Percentiles rank a stretch among this genome's conserved stretches.
Evolutionary conservation across 1,140 invertebrate species (phyloP).

Genomic region (Adelges cooleyi): DNA sequence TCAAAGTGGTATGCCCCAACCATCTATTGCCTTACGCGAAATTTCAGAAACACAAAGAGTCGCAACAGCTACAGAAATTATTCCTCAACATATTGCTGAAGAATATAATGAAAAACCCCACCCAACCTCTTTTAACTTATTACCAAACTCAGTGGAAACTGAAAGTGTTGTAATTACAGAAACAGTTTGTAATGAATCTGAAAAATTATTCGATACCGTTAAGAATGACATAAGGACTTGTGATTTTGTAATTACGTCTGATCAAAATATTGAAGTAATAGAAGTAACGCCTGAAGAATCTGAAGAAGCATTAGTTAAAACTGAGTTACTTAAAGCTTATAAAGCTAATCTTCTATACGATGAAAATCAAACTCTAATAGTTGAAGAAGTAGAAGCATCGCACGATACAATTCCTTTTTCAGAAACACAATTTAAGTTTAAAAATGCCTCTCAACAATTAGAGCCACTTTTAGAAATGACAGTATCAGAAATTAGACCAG

Average conservation of each 20-base stretch:
- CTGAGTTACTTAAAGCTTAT: neutral
- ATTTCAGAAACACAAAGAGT: neutral
- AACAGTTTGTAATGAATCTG: neutral
- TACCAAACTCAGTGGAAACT: neutral
- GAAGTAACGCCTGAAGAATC: neutral
- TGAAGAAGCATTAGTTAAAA: neutral
- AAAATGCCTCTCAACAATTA: neutral
- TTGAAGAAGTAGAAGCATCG: slow-evolving; percentile 5
- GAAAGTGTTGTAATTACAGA: neutral
- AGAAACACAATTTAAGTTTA: neutral
- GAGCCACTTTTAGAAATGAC: neutral
- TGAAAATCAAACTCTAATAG: neutral
- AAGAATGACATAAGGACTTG: neutral
- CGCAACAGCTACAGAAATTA: neutral
- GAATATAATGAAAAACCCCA: neutral
- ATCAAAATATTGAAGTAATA: neutral
- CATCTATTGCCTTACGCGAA: neutral
- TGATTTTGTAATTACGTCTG: neutral
- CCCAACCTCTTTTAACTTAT: neutral
- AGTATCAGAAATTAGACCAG: neutral
- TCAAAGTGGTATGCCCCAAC: neutral
- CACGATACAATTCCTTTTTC: neutral
- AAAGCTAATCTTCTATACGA: slow-evolving; percentile 2
- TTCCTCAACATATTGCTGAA: neutral
- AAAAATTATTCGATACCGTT: neutral